Base-by-base conservation (phyloP, 2,888 invertebrate species). In the Zeuzera pyrina region DNA sequence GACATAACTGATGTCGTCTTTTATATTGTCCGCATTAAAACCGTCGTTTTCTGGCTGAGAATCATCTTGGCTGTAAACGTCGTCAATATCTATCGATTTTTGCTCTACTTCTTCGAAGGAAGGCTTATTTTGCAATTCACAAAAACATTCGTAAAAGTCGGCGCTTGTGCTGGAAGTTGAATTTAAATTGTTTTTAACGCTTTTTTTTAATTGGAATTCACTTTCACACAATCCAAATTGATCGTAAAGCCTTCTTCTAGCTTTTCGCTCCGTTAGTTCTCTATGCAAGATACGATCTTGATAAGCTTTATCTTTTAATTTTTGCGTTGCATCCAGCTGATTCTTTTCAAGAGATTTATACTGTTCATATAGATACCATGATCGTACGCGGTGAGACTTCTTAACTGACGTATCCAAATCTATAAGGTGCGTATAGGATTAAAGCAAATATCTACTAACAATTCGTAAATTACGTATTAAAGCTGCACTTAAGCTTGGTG, bases 361-460 rank as follows among this genome's bases (percentile, higher is more conserved):
- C 39, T 83, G 83, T 41, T 83, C 81, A 31, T 77, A 78, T 26
- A 78, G 42, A 39, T 79, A 83, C 83, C 83, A 83, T 3, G 79
- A 79, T 3, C 71, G 69, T 30, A 79, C 69, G 6, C 76, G 59
- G 28, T 59, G 55, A n/a, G 72, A 65, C 42, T 69, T 77, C 43
- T 58, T 67, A 31, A 57, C 36, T 37, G 57, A 49, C 22, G 56
- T 49, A 34, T 72, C 59, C 38, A 66, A 48, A 57, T 74, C 72
- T 77, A 43, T 24, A n/a, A n/a, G n/a, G n/a, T n/a, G n/a, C n/a
- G n/a, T n/a, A n/a, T n/a, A n/a, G n/a, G n/a, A n/a, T n/a, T n/a
- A n/a, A n/a, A n/a, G n/a, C n/a, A n/a, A n/a, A n/a, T n/a, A n/a
- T n/a, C n/a, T n/a, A n/a, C n/a, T n/a, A n/a, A 19, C 5, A 6